phyloP scores from a whole-genome alignment of 2,113 vertebrate species.

The Mugil cephalus region DNA sequence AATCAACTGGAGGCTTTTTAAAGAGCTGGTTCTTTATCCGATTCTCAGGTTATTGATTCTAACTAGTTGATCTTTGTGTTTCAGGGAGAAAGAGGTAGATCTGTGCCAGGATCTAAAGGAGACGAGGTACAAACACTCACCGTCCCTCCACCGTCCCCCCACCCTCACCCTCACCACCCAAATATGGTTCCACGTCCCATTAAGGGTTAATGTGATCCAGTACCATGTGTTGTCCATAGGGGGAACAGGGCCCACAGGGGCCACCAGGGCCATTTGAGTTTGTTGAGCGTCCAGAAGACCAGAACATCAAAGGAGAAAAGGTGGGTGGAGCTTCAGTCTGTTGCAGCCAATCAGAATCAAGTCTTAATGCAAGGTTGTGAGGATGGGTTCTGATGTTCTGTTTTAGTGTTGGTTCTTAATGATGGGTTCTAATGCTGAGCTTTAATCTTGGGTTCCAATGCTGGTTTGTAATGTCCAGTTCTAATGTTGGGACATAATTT shows the following conservation, averaged over 20 bases:
- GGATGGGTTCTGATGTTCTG: no score
- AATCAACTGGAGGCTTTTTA: no score
- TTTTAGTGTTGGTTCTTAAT: background rate
- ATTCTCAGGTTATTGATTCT: no score
- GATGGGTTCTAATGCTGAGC: background rate
- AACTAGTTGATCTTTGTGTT: conserved; percentile 17
- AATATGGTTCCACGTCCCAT: no score
- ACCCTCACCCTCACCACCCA: background rate
- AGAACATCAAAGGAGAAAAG: conserved; percentile 79
- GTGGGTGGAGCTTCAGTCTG: conserved; percentile 43
- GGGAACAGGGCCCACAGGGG: conserved; percentile 76
- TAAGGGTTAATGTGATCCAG: no score
- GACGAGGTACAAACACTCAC: conserved; percentile 69
- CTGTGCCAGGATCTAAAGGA: conserved; percentile 77
- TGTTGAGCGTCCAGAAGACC: conserved; percentile 78
- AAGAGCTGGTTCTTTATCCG: no score
- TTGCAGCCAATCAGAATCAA: conserved; percentile 14
- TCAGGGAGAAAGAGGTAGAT: conserved; percentile 80
- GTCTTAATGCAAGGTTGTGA: background rate
- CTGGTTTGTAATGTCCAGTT: no score
- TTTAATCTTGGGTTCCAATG: no score
- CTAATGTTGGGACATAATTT: no score
- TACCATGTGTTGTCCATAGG: conserved; percentile 60
- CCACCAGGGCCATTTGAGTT: conserved; percentile 78
- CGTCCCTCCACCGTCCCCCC: background rate